Percentiles rank a stretch among this genome's conserved stretches.
These are phyloP conservation scores for Crax fasciolata DNA, from an alignment of 2,797 vertebrate species.

Conservation along the genomic window DNA sequence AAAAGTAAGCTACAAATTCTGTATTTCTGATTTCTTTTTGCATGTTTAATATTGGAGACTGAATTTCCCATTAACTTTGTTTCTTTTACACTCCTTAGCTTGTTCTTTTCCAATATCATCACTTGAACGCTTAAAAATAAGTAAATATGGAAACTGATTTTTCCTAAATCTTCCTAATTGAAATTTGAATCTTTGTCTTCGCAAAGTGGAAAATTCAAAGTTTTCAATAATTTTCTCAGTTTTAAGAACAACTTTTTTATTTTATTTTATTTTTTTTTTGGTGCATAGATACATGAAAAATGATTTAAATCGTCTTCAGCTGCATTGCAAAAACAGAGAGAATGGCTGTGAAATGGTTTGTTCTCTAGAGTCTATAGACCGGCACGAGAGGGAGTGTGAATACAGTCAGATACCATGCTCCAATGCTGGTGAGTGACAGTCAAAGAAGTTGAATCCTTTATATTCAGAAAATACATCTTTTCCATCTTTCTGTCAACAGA, in stretches of 20 bases:
- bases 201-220: neutral
- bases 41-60: neutral
- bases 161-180: neutral
- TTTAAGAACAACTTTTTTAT: neutral
- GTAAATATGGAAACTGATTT: neutral
- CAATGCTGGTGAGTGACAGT: constrained; percentile 84
- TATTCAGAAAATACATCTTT: neutral
- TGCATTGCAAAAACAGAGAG: constrained; percentile 88
- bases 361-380: constrained; percentile 89
- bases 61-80: neutral
- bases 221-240: neutral
- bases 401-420: constrained; percentile 87
- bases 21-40: neutral
- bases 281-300: constrained; percentile 91
- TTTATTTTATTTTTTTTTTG: neutral
- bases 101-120: neutral
- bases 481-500: neutral
- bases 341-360: constrained; percentile 90
- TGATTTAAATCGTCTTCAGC: constrained; percentile 90
- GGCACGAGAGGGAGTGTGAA: constrained; percentile 90
- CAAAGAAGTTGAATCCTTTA: neutral
- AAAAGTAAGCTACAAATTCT: neutral
- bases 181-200: neutral
- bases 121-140: neutral
- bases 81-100: neutral